These are phyloP conservation scores for Scolopax rusticola DNA, from an alignment of 2,797 vertebrate species.

Conservation along the genomic window DNA sequence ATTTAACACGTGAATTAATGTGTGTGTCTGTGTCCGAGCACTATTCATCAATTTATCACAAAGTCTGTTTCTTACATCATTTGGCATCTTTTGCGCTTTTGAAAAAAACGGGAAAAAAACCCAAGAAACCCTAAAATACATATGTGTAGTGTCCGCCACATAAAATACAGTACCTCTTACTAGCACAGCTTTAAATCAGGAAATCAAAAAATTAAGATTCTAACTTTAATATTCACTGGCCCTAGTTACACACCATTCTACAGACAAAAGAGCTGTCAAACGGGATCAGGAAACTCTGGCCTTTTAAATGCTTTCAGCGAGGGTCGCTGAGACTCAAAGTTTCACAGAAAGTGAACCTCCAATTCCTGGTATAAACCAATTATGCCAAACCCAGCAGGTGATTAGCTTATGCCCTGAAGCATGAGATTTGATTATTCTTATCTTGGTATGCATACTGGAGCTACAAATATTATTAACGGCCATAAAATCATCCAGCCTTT, in stretches of 20 bases:
- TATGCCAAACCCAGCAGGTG: conserved; percentile 52
- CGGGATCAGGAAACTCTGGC: conserved; percentile 6
- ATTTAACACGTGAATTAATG: conserved; percentile 24
- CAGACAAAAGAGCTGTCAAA: conserved; percentile 28
- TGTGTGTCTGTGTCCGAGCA: background rate
- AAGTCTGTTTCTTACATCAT: background rate
- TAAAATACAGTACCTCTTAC: background rate
- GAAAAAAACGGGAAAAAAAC: background rate
- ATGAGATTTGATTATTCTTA: conserved; percentile 69
- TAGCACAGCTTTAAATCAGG: background rate
- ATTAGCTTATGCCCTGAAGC: conserved; percentile 66
- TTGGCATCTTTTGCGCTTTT: background rate
- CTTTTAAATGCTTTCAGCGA: conserved; percentile 6
- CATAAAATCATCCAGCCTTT: conserved; percentile 29
- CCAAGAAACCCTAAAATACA: background rate
- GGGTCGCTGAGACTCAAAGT: background rate
- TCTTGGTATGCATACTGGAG: conserved; percentile 34
- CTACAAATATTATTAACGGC: conserved; percentile 18
- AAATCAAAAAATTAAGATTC: background rate
- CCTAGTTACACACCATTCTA: background rate
- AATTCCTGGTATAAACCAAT: conserved; percentile 47
- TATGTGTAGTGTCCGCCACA: background rate
- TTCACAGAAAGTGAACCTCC: conserved; percentile 30
- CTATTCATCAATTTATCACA: background rate
- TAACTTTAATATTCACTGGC: background rate